Base-by-base conservation (phyloP, 1,140 invertebrate species). In the Drosophila arawakana region DNA sequence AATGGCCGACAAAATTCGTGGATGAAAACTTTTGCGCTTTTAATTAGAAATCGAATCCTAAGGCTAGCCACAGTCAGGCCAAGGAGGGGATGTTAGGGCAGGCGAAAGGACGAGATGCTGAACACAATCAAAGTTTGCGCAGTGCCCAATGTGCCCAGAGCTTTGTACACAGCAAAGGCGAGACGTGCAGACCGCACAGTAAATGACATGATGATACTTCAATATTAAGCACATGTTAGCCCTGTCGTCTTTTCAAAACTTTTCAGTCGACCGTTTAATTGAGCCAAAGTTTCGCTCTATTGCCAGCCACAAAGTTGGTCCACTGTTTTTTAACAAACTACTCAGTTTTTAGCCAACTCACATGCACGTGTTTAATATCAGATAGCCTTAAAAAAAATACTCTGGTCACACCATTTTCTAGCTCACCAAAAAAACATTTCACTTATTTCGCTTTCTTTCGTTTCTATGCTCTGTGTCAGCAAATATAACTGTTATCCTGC, bases 41-140 rank as follows among this genome's bases (percentile, higher is more conserved):
- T 86, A 86, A 86, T 86, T 86, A 86, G 73, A 88, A 86, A 83
- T 83, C 80, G 62, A 86, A 65, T 70, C 73, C 69, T 46, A 66
- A 80, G 78, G 72, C 83, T 68, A 73, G 55, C 52, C 65, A 60
- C 77, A 65, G 50, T 44, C 66, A 82, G 39, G 37, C 15, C 18
- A 21, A 21, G 18, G 2, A 37, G 60, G 15, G 15, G 15, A 15
- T 15, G 15, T 15, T 15, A 1, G 15, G 8, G 44, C 18, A 9
- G n/a, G 15, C 5, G 21, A 44, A 52, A 30, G 37, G 30, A 30
- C 1, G 11, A 10, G 18, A 15, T 25, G 60, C 35, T 34, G 55
- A 21, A 41, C 63, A 15, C 70, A 54, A 52, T 60, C 54, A 73
- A 73, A 73, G 63, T 60, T 73, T 73, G 55, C 18, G 18, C 18